These are phyloP conservation scores for Deilephila elpenor DNA, from an alignment of 2,888 invertebrate species.

Conservation along the genomic window DNA sequence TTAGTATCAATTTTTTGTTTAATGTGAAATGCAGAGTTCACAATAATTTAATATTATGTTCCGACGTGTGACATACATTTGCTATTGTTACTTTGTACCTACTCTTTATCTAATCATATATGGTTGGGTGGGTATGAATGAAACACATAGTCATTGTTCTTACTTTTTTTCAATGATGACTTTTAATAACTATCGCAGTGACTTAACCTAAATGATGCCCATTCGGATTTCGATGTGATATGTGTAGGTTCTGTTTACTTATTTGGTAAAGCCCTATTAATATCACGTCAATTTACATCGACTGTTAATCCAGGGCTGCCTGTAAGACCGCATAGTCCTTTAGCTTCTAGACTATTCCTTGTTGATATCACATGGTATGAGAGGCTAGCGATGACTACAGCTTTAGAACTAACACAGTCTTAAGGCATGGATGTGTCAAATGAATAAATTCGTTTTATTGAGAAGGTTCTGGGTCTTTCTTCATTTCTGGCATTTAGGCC, in stretches of 20 bases:
- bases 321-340: background rate
- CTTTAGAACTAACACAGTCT: background rate
- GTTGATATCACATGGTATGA: slow-evolving; percentile 5
- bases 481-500: slow-evolving; percentile 39
- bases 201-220: slow-evolving; percentile 55
- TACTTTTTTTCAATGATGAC: slow-evolving; percentile 63
- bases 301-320: slow-evolving; percentile 30
- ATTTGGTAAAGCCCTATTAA: slow-evolving; percentile 73
- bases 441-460: slow-evolving; percentile 37
- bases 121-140: background rate
- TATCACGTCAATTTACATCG: slow-evolving; percentile 43
- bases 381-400: background rate
- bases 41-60: background rate
- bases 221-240: slow-evolving; percentile 45
- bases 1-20: too few species aligned
- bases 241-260: slow-evolving; percentile 53
- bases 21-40: too few species aligned
- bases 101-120: background rate
- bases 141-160: slow-evolving; percentile 27
- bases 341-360: too few species aligned
- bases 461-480: slow-evolving; percentile 44
- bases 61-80: background rate
- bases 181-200: slow-evolving; percentile 65
- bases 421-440: slow-evolving; percentile 22
- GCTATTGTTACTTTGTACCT: too few species aligned